phyloP scores from a whole-genome alignment of 53 echinoderm and acorn worm genomes.

The Holothuria scabra region DNA sequence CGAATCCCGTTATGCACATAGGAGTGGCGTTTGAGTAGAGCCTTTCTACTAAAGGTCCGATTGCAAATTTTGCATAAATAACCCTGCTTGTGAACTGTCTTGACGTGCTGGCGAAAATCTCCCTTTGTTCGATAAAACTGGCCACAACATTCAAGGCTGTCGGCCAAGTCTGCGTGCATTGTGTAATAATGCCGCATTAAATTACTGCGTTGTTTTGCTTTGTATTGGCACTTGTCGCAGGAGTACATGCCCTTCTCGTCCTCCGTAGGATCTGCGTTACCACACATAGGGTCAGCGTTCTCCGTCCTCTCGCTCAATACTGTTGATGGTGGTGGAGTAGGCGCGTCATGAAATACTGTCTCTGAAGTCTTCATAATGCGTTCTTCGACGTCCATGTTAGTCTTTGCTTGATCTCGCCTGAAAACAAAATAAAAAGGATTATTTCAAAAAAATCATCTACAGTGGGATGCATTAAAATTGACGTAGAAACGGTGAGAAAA shows the following conservation, averaged over 20 bases:
- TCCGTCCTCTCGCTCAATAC: not conserved
- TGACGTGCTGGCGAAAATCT: conserved; percentile 65
- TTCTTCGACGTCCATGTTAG: no score
- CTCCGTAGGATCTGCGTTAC: not conserved
- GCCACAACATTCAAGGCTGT: conserved; percentile 70
- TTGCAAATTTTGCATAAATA: conserved; percentile 66
- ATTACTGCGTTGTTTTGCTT: conserved; percentile 70
- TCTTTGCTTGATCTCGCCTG: no score
- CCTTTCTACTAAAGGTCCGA: conserved; percentile 70
- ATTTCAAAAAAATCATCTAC: no score
- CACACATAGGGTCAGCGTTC: not conserved
- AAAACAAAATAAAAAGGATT: no score
- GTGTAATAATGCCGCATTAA: conserved; percentile 63
- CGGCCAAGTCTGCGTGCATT: conserved; percentile 69
- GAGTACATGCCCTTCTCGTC: conserved; percentile 43
- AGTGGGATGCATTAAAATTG: no score
- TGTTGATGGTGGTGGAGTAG: not conserved
- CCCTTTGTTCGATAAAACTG: conserved; percentile 63
- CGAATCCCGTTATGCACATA: conserved; percentile 76
- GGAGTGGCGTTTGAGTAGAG: conserved; percentile 74
- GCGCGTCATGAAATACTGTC: not conserved
- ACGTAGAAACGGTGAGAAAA: no score
- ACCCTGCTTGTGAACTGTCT: conserved; percentile 58
- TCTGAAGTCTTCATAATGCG: no score
- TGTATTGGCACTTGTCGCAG: conserved; percentile 67